Evolutionary conservation across 2,888 invertebrate genomes (phyloP).

Genomic region (Elmis aenea): DNA sequence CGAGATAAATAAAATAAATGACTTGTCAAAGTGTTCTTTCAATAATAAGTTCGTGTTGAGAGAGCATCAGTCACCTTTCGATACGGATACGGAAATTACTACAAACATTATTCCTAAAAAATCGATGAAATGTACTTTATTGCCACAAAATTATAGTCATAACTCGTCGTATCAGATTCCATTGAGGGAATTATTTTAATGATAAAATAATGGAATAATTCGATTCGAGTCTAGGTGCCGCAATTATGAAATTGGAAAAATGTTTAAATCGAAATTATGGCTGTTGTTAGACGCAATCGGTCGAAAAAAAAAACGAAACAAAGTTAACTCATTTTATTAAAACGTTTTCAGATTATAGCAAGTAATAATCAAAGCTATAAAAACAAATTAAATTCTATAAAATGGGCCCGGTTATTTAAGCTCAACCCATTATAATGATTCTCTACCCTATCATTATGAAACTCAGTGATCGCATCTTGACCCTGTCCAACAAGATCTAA

Average conservation of each 20-base stretch:
- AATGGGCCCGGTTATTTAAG: constrained; percentile 47
- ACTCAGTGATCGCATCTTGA: constrained; percentile 25
- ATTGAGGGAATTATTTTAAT: constrained; percentile 11
- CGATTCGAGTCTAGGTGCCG: too few relatives aligned
- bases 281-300: constrained; percentile 3
- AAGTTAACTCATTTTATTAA: constrained; percentile 42
- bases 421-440: constrained; percentile 45
- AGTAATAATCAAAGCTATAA: constrained; percentile 50
- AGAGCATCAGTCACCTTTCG: constrained; percentile 45
- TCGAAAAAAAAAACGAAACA: constrained; percentile 35
- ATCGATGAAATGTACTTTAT: constrained; percentile 39
- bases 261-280: constrained; percentile 20
- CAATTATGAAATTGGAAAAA: too few relatives aligned
- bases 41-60: constrained; percentile 48
- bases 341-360: constrained; percentile 48
- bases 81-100: constrained; percentile 46
- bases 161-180: constrained; percentile 19
- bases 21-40: constrained; percentile 45
- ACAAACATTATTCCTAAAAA: constrained; percentile 28
- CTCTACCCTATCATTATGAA: constrained; percentile 46
- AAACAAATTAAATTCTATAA: constrained; percentile 50
- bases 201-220: constrained; percentile 19
- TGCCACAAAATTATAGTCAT: constrained; percentile 37
- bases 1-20: constrained; percentile 40
- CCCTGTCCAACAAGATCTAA: constrained; percentile 26